Percentiles rank a stretch among this genome's conserved stretches.
Conservation (phyloP, 2,113 vertebrate species). For the Oryzias woworae region DNA sequence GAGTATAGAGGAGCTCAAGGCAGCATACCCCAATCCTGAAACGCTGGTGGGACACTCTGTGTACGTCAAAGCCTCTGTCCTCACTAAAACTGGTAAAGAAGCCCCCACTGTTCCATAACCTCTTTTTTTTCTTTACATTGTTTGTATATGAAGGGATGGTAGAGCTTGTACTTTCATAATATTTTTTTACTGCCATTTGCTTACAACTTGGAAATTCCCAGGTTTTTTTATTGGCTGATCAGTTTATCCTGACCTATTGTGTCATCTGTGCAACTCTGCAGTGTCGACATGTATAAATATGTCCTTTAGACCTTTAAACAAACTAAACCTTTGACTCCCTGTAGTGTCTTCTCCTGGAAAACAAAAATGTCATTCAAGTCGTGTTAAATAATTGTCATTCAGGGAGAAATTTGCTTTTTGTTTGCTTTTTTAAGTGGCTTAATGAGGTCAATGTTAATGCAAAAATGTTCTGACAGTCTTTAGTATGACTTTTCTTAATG, state of each 20-base stretch:
- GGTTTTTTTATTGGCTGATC: no score
- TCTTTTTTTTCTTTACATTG: background rate
- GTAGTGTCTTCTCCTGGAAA: background rate
- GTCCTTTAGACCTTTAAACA: constrained; percentile 15
- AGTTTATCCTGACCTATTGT: background rate
- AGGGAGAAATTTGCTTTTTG: no score
- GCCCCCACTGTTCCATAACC: background rate
- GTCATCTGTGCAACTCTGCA: background rate
- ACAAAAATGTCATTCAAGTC: background rate
- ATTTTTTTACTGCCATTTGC: background rate
- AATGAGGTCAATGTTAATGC: no score
- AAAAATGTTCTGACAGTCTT: no score
- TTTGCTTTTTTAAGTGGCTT: no score
- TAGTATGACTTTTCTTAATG: no score
- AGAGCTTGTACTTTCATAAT: background rate
- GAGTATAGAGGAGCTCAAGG: constrained; percentile 67
- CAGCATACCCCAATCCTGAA: constrained; percentile 52
- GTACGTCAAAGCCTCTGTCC: constrained; percentile 77
- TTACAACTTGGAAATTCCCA: no score
- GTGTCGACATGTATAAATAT: constrained; percentile 4
- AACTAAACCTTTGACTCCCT: constrained; percentile 2
- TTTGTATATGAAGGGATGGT: no score
- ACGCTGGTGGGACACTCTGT: constrained; percentile 66
- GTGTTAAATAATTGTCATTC: background rate
- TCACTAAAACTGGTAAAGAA: constrained; percentile 71